These are phyloP conservation scores for Pionites leucogaster DNA, from an alignment of 2,113 vertebrate genomes.

Conservation along the genomic window DNA sequence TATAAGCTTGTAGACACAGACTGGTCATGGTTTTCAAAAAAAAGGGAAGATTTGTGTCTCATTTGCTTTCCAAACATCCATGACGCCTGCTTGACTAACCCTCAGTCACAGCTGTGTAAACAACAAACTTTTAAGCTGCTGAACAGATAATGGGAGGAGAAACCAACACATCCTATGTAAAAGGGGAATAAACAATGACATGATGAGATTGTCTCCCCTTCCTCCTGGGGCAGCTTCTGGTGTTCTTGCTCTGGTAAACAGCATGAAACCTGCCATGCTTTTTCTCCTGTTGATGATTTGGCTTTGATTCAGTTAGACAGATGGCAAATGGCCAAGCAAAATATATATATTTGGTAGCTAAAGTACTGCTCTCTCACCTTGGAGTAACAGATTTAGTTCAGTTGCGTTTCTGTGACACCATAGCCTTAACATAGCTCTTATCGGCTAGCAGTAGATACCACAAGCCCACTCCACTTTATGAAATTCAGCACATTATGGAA, in stretches of 20 bases:
- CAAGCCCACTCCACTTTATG: neutral
- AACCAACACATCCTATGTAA: constrained; percentile 28
- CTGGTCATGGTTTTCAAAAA: neutral
- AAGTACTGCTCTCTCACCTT: constrained; percentile 14
- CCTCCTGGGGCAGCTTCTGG: neutral
- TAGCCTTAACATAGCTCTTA: neutral
- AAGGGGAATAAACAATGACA: constrained; percentile 44
- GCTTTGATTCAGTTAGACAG: neutral
- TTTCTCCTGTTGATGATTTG: neutral
- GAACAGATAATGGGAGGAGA: constrained; percentile 59
- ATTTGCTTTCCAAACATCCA: constrained; percentile 63
- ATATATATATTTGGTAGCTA: constrained; percentile 3
- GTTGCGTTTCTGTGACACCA: neutral
- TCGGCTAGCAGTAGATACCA: neutral
- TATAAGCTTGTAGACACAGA: constrained; percentile 6
- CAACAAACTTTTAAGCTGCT: constrained; percentile 42
- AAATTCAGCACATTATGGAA: constrained; percentile 41
- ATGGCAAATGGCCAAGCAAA: constrained; percentile 44
- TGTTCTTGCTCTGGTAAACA: neutral
- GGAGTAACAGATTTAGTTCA: neutral
- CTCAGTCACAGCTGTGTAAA: constrained; percentile 76
- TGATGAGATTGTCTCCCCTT: constrained; percentile 19
- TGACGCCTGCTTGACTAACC: constrained; percentile 43
- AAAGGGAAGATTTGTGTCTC: constrained; percentile 36
- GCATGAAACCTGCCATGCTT: neutral